These are phyloP conservation scores for Calephelis virginiensis DNA, from an alignment of 1,140 invertebrate genomes.

Conservation along the genomic window DNA sequence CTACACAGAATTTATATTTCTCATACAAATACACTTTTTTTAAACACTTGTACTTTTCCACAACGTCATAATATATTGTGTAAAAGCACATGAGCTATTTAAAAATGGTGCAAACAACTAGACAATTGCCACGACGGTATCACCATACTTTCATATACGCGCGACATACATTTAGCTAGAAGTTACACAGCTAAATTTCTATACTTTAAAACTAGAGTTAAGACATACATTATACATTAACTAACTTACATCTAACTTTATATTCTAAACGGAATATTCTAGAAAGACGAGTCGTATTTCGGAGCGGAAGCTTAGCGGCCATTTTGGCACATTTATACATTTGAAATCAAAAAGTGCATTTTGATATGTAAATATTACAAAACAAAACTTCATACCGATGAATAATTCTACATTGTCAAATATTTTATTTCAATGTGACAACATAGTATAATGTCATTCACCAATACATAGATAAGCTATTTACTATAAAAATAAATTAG, in stretches of 20 bases:
- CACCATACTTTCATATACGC: conserved; percentile 62
- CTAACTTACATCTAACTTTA: conserved; percentile 73
- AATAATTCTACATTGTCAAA: conserved; percentile 34
- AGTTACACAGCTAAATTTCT: conserved; percentile 59
- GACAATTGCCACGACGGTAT: conserved; percentile 20
- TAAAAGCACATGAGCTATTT: no score
- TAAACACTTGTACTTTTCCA: no score
- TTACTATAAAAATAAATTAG: conserved; percentile 47
- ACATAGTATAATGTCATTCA: background rate
- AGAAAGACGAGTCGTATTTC: conserved; percentile 42
- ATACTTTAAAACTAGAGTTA: conserved; percentile 60
- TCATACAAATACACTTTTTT: no score
- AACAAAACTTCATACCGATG: conserved; percentile 17
- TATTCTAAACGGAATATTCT: conserved; percentile 69
- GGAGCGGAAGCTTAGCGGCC: conserved; percentile 42
- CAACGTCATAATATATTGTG: no score
- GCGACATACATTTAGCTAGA: conserved; percentile 66
- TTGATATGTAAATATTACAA: conserved; percentile 42
- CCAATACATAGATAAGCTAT: conserved; percentile 25
- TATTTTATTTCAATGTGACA: conserved; percentile 24
- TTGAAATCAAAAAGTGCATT: conserved; percentile 19
- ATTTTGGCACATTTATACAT: conserved; percentile 52
- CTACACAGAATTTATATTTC: background rate
- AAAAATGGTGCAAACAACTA: conserved; percentile 18
- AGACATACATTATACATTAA: conserved; percentile 71